Evolutionary conservation across 2,113 vertebrate genomes (phyloP).

Genomic region (Chamaea fasciata): DNA sequence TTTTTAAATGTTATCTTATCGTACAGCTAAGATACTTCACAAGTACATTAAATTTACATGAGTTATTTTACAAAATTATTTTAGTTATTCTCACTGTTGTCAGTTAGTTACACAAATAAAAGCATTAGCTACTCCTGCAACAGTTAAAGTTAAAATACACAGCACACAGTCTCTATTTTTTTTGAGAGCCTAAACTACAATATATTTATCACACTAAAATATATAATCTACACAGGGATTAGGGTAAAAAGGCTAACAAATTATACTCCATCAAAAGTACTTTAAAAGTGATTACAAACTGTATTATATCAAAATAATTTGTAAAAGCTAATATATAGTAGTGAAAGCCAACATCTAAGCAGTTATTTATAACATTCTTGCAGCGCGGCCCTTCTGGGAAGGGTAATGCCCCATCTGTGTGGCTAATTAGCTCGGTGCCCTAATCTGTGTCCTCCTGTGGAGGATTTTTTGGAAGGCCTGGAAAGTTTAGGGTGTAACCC

Average conservation of each 20-base stretch:
- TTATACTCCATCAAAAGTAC: neutral
- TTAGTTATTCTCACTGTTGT: neutral
- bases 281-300: neutral
- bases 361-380: neutral
- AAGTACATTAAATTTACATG: neutral
- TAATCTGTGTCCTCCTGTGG: neutral
- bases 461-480: neutral
- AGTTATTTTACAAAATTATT: neutral
- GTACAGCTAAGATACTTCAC: too few species aligned
- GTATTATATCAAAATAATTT: neutral
- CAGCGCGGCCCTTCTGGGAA: neutral
- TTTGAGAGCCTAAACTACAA: neutral
- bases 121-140: too few species aligned
- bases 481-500: neutral
- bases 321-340: neutral
- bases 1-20: neutral
- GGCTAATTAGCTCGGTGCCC: neutral
- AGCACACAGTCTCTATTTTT: neutral
- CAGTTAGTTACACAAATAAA: neutral
- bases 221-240: neutral
- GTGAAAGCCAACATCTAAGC: neutral
- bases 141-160: neutral
- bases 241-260: neutral
- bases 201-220: neutral
- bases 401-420: neutral